Percentiles rank a stretch among this genome's conserved stretches.
Evolutionary conservation across 2,888 invertebrate genomes (phyloP).

Genomic region (Platynereis dumerilii): DNA sequence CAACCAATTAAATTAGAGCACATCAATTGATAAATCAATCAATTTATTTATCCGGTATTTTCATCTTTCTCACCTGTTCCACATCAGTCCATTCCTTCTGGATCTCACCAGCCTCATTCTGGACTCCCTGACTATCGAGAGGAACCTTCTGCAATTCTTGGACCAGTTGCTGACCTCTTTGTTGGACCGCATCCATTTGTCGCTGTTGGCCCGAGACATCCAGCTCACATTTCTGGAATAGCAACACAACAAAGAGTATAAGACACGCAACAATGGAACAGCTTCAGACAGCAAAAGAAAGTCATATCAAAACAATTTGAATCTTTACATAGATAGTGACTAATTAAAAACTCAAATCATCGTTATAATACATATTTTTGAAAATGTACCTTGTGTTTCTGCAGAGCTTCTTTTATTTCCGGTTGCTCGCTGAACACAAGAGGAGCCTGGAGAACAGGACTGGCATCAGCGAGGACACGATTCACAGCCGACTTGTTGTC

Average conservation of each 20-base stretch:
- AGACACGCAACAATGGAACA: no score
- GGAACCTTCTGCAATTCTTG: constrained; percentile 51
- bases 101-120: constrained; percentile 20
- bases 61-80: constrained; percentile 28
- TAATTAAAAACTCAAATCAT: no score
- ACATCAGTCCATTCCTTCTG: constrained; percentile 27
- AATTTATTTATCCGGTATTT: no score
- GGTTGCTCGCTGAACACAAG: constrained; percentile 44
- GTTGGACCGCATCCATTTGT: constrained; percentile 70
- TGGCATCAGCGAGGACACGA: constrained; percentile 45
- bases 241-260: background rate
- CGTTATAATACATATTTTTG: no score
- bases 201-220: constrained; percentile 66
- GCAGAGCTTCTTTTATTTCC: constrained; percentile 53
- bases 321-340: no score
- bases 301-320: no score
- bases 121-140: constrained; percentile 12
- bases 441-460: constrained; percentile 47
- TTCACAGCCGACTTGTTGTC: constrained; percentile 49
- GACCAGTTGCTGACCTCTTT: constrained; percentile 67
- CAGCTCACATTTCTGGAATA: constrained; percentile 54
- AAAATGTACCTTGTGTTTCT: constrained; percentile 55
- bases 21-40: no score
- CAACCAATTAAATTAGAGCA: no score
- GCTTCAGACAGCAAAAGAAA: background rate